Evolutionary conservation across 2,797 vertebrate species (phyloP).

Genomic region (Pseudochirops cupreus): DNA sequence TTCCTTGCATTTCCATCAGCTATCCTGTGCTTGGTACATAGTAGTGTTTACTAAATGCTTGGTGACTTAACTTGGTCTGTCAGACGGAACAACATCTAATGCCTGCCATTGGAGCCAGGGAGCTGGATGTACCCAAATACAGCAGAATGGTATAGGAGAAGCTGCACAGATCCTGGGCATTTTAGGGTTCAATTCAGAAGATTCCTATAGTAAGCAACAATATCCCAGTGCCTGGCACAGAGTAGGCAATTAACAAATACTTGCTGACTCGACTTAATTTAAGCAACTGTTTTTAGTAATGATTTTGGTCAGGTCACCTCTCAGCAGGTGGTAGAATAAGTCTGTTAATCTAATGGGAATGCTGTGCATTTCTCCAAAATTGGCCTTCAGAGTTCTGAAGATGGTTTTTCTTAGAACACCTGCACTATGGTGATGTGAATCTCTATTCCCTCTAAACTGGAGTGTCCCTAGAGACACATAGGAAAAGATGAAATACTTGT

Average conservation of each 20-base stretch:
- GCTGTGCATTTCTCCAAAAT: background rate
- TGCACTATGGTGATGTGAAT: background rate
- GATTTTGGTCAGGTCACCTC: background rate
- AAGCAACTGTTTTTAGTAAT: background rate
- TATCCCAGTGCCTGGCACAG: background rate
- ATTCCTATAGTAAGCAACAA: background rate
- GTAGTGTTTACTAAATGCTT: background rate
- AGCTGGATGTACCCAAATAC: background rate
- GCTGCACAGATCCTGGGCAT: background rate
- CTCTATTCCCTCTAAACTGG: background rate
- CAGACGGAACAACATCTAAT: background rate
- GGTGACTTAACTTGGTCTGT: background rate
- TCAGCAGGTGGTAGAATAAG: background rate
- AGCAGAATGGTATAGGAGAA: background rate
- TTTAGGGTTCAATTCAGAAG: background rate
- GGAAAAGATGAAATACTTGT: background rate
- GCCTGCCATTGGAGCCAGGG: background rate
- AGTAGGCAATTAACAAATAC: background rate
- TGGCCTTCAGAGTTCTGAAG: background rate
- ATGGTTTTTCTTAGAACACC: background rate
- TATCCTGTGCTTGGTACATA: background rate
- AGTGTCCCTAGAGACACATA: background rate
- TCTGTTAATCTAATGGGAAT: background rate
- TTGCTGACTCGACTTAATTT: background rate
- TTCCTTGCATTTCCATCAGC: background rate